phyloP scores from a whole-genome alignment of 1,140 invertebrate species.

The Penaeus chinensis region DNA sequence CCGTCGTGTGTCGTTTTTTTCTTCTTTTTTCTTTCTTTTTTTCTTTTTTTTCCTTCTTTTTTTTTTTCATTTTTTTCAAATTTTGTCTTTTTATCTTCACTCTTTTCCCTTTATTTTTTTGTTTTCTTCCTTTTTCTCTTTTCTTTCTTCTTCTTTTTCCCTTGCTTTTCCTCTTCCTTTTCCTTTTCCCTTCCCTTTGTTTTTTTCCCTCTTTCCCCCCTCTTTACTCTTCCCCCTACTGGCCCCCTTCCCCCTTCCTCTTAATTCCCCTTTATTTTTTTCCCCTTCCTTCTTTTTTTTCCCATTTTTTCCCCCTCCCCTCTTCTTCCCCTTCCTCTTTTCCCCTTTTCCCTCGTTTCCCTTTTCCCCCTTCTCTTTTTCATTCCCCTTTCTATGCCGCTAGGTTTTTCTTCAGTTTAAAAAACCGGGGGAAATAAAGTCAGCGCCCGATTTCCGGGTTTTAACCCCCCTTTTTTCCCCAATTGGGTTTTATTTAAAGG shows the following conservation, averaged over 20 bases:
- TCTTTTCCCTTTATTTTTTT: too few species aligned
- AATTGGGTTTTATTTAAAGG: too few species aligned
- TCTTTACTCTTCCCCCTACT: background rate
- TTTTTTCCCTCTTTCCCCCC: background rate
- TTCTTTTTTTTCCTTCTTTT: too few species aligned
- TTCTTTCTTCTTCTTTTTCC: constrained; percentile 10
- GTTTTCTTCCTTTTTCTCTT: too few species aligned
- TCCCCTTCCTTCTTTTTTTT: background rate
- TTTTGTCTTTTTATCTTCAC: too few species aligned
- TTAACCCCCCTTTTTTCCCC: too few species aligned
- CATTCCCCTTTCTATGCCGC: background rate
- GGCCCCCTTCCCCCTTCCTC: background rate
- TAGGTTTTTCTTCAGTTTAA: constrained; percentile 22
- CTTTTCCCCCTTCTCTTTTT: constrained; percentile 10
- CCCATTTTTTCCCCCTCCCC: background rate
- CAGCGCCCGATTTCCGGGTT: too few species aligned
- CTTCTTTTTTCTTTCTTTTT: too few species aligned
- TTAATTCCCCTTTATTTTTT: background rate
- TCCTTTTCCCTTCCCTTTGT: background rate
- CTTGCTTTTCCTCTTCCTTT: constrained; percentile 5
- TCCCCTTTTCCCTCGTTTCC: background rate
- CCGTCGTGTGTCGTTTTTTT: too few species aligned
- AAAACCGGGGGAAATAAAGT: background rate
- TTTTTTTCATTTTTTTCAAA: too few species aligned
- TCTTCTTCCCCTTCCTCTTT: background rate